Evolutionary conservation across 2,797 vertebrate species (phyloP).

Genomic region (Hoplostethus atlanticus): DNA sequence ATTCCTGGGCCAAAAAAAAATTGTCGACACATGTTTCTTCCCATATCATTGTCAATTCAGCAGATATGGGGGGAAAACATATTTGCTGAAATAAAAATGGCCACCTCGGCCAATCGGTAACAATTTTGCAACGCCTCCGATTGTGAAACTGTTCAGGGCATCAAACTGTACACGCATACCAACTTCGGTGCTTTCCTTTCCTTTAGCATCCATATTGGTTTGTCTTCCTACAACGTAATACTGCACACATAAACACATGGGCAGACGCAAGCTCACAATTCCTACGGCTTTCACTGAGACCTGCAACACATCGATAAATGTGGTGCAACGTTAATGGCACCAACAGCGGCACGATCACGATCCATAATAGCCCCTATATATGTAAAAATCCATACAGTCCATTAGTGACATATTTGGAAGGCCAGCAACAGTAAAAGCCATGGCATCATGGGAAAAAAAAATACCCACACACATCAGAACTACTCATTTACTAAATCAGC

Average conservation of each 20-base stretch:
- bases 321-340: slow-evolving; percentile 57
- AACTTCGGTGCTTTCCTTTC: too few species aligned
- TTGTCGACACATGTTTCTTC: too few species aligned
- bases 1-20: too few species aligned
- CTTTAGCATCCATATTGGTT: background rate
- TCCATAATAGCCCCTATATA: slow-evolving; percentile 35
- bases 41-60: too few species aligned
- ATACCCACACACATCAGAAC: background rate
- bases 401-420: slow-evolving; percentile 42
- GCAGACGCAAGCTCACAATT: background rate
- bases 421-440: slow-evolving; percentile 9
- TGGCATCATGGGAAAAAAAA: background rate
- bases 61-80: too few species aligned
- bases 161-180: too few species aligned
- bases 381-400: slow-evolving; percentile 54
- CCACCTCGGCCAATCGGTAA: too few species aligned
- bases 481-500: slow-evolving; percentile 20
- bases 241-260: background rate
- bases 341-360: slow-evolving; percentile 4
- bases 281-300: slow-evolving; percentile 20
- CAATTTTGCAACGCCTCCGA: too few species aligned
- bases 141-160: too few species aligned
- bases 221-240: background rate
- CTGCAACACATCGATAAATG: slow-evolving; percentile 40
- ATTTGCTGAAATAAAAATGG: too few species aligned